phyloP scores from a whole-genome alignment of 1,140 invertebrate species.

The Drosophila eugracilis region DNA sequence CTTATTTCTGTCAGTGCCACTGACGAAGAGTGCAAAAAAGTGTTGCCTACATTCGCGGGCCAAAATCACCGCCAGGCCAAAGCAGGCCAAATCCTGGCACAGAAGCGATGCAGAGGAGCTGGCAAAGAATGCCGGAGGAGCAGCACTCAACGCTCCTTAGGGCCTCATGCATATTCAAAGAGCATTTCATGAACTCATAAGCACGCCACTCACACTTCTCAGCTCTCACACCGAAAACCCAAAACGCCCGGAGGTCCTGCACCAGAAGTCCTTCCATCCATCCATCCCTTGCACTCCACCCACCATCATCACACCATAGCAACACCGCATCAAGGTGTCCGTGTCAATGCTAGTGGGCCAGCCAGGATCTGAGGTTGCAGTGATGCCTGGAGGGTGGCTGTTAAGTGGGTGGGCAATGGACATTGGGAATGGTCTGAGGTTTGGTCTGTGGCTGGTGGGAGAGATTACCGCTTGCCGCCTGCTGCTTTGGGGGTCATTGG shows the following conservation, averaged over 20 bases:
- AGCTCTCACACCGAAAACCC: neutral
- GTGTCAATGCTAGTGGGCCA: conserved; percentile 41
- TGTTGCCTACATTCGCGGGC: conserved; percentile 49
- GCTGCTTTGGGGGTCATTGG: conserved; percentile 9
- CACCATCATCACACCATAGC: neutral
- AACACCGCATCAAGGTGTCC: conserved; percentile 30
- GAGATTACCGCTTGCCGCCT: conserved; percentile 5
- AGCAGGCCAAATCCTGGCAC: conserved; percentile 31
- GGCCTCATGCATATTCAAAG: conserved; percentile 80
- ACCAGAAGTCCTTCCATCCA: neutral
- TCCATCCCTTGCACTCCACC: no score
- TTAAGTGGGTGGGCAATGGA: neutral
- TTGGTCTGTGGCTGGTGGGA: neutral
- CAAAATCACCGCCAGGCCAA: conserved; percentile 45
- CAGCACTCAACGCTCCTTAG: conserved; percentile 75
- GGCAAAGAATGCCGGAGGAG: conserved; percentile 37
- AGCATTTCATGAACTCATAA: conserved; percentile 82
- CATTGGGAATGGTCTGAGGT: conserved; percentile 3
- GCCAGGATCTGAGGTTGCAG: conserved; percentile 37
- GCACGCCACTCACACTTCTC: conserved; percentile 62
- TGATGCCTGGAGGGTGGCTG: conserved; percentile 4
- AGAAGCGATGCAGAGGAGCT: neutral
- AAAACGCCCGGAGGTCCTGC: conserved; percentile 18
- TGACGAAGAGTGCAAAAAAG: conserved; percentile 13
- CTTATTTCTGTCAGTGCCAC: neutral